A percentile compares a stretch with the other conserved stretches of the same genome.
These are phyloP conservation scores for Pteropus alecto DNA, from an alignment of 2,113 vertebrate genomes.

Conservation along the genomic window DNA sequence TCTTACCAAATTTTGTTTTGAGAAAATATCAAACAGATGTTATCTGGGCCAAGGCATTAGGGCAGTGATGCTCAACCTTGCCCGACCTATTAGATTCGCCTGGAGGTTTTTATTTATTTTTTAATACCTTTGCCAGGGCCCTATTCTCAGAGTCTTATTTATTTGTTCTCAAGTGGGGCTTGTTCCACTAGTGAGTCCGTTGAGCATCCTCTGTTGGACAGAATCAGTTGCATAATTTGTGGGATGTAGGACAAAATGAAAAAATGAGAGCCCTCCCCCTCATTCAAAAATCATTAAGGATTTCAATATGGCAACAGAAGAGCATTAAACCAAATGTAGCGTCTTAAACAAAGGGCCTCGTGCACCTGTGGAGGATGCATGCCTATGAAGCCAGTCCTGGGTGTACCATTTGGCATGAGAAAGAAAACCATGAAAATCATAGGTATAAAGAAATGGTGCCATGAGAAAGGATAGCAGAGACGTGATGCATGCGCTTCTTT, in stretches of 20 bases:
- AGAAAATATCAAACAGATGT: neutral
- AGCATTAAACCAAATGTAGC: neutral
- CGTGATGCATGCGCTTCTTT: fast-evolving
- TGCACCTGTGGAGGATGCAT: fast-evolving
- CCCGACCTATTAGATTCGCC: neutral
- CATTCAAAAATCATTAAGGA: neutral
- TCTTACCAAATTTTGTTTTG: neutral
- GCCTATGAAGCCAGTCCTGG: neutral
- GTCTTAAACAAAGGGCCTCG: neutral
- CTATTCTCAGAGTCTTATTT: neutral
- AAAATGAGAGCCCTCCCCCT: neutral
- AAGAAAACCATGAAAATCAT: neutral
- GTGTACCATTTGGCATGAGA: neutral
- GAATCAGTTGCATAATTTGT: neutral
- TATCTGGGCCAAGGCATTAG: neutral
- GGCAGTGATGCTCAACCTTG: neutral
- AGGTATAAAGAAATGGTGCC: neutral
- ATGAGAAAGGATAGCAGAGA: neutral
- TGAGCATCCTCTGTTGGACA: neutral
- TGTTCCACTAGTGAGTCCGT: neutral
- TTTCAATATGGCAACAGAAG: neutral
- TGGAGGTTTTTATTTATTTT: neutral
- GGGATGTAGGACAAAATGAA: neutral
- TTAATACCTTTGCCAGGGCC: neutral
- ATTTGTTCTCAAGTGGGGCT: neutral